Evolutionary conservation across 2,797 vertebrate genomes (phyloP).

Genomic region (Erpetoichthys calabaricus): DNA sequence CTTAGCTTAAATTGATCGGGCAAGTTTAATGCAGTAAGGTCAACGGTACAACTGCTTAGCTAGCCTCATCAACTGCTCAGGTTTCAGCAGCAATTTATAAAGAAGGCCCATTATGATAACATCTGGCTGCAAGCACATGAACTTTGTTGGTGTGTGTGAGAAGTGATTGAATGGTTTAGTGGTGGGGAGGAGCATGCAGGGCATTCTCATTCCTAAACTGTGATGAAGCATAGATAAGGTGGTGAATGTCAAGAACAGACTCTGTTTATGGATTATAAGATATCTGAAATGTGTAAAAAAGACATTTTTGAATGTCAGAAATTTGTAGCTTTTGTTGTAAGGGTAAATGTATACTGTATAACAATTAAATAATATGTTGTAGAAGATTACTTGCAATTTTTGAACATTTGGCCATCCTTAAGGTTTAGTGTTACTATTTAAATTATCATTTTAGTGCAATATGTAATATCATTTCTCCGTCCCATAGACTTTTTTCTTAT

Average conservation of each 20-base stretch:
- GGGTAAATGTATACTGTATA: too few relatives aligned
- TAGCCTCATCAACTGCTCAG: constrained; percentile 64
- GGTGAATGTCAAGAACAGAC: constrained; percentile 22
- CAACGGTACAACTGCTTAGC: constrained; percentile 75
- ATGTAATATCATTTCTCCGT: too few relatives aligned
- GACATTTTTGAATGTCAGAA: too few relatives aligned
- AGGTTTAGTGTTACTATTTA: too few relatives aligned
- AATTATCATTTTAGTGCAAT: too few relatives aligned
- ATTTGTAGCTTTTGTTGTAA: too few relatives aligned
- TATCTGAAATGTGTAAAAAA: too few relatives aligned
- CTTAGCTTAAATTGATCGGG: constrained; percentile 71
- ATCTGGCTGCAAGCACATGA: constrained; percentile 53
- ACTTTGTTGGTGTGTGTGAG: constrained; percentile 30
- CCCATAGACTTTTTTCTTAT: too few relatives aligned
- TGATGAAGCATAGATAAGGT: constrained; percentile 43
- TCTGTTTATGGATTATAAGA: background rate
- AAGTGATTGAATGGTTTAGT: constrained; percentile 57
- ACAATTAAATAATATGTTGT: too few relatives aligned
- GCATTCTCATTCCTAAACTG: constrained; percentile 46
- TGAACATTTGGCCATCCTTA: too few relatives aligned
- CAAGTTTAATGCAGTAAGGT: constrained; percentile 66
- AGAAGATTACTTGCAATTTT: too few relatives aligned
- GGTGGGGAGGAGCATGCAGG: constrained; percentile 39
- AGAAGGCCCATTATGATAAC: constrained; percentile 57
- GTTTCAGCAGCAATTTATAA: constrained; percentile 63